Percentiles rank a stretch among this genome's conserved stretches.
Conservation (phyloP, 1,140 invertebrate genomes). For the Drosophila nannoptera region DNA sequence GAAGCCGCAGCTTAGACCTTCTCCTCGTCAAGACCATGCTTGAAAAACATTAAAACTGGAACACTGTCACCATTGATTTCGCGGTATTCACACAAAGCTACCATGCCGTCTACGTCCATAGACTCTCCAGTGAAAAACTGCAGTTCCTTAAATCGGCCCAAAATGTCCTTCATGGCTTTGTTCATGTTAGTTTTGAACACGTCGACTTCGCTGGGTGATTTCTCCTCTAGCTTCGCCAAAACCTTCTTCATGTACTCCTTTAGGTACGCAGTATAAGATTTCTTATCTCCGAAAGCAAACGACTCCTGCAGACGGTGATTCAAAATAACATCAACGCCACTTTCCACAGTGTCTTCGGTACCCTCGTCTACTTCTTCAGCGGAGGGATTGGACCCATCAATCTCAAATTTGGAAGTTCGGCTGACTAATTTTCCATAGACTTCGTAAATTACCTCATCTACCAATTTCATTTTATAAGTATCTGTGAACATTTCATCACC, state of each 20-base stretch:
- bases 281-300: slow-evolving; percentile 91
- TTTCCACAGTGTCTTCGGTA: slow-evolving; percentile 86
- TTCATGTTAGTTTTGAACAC: slow-evolving; percentile 95
- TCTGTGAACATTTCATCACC: slow-evolving; percentile 99
- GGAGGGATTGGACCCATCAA: slow-evolving; percentile 95
- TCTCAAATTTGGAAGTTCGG: slow-evolving; percentile 87
- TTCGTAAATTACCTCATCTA: slow-evolving; percentile 97
- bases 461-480: slow-evolving; percentile 95
- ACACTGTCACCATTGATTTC: slow-evolving; percentile 89
- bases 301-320: slow-evolving; percentile 94
- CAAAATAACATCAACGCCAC: slow-evolving; percentile 94
- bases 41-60: slow-evolving; percentile 96
- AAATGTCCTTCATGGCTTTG: slow-evolving; percentile 96
- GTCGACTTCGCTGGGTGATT: slow-evolving; percentile 89
- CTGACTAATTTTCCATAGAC: slow-evolving; percentile 92
- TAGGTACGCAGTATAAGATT: slow-evolving; percentile 93
- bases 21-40: slow-evolving; percentile 96
- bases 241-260: slow-evolving; percentile 99
- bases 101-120: slow-evolving; percentile 95
- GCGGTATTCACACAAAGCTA: slow-evolving; percentile 95
- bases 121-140: slow-evolving; percentile 97
- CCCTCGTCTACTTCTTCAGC: slow-evolving; percentile 94
- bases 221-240: slow-evolving; percentile 89
- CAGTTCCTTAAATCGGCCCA: slow-evolving; percentile 94
- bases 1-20: slow-evolving; percentile 86